Base-by-base conservation (phyloP, 2,113 vertebrate species). In the Brachypteracias leptosomus region DNA sequence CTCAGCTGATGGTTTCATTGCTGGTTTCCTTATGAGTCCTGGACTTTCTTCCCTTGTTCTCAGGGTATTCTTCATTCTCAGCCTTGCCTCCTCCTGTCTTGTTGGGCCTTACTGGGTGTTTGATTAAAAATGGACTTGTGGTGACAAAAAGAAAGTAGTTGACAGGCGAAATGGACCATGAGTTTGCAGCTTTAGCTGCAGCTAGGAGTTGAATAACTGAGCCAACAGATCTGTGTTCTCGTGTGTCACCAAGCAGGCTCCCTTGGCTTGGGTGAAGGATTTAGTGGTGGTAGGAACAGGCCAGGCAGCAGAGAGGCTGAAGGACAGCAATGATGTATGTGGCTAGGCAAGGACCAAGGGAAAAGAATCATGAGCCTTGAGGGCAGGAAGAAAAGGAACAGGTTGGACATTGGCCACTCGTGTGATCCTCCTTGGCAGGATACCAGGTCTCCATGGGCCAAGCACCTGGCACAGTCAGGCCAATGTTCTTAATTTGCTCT, bases 361-460 rank as follows among this genome's bases (percentile, higher is more conserved):
- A 76, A 58, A 1, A 4, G 42, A 35, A 62, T 61, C 0, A 0
- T 67, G 35, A 71, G 7, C 49, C 68, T 33, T 33, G 29, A 73
- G 33, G 35, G 31, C 42, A 71, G 59, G 51, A 66, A 51, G 26
- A 68, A 52, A 55, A 29, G 35, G 46, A 89, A 13, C 33, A 81
- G 20, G 31, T 14, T 82, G 82, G 46, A 66, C 66, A 10, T 2
- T 7, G 13, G 66, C 76, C 52, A 35, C 25, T 76, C 3, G 0
- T 17, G 28, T 42, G 42, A 22, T 54, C 25, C 35, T 92, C 29
- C 35, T 63, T 71, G 77, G n/a, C 79, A 65, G 16, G 65, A 26
- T 62, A 57, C 8, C 33, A 54, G n/a, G 29, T 79, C 26, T 86
- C 38, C 33, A 13, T 63, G 51, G 77, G 54, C 35, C 13, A 47